Percentiles rank a stretch among this genome's conserved stretches.
Conservation (phyloP, 2,797 vertebrate genomes). For the Ptychobarbus kaznakovi region DNA sequence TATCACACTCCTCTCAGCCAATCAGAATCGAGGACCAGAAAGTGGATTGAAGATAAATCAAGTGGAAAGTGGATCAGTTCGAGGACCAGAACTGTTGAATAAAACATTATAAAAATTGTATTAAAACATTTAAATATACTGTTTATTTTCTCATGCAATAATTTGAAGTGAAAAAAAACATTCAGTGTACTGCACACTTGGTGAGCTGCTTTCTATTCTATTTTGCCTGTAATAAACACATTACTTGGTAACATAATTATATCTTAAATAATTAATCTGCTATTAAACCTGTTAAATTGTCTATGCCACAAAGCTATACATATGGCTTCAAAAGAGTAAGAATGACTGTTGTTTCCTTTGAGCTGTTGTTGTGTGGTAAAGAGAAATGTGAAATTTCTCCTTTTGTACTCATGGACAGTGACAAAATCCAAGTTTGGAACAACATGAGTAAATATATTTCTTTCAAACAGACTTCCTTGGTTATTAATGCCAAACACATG, state of each 20-base stretch:
- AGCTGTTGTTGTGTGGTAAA: background rate
- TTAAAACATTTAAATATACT: background rate
- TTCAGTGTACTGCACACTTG: background rate
- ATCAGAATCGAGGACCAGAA: too few species aligned
- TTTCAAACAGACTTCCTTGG: background rate
- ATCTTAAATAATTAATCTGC: background rate
- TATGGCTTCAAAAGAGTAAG: background rate
- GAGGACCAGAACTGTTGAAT: too few species aligned
- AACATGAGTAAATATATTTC: background rate
- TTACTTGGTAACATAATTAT: background rate
- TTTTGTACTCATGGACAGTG: background rate
- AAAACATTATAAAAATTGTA: background rate
- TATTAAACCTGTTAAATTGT: background rate
- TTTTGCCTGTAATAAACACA: background rate
- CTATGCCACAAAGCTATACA: background rate
- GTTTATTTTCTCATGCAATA: background rate
- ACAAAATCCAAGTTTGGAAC: background rate
- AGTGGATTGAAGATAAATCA: too few species aligned
- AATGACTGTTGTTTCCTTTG: background rate
- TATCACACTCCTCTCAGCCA: too few species aligned
- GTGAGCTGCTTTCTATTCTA: background rate
- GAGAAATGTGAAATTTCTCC: background rate
- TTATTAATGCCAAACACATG: slow-evolving; percentile 7
- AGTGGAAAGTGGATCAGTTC: too few species aligned
- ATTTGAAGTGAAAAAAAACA: too few species aligned